Evolutionary conservation across 30 jellyfish, hydroid and myxozoan genomes (phyloP).

Genomic region (Pseudorhiza aurosa): DNA sequence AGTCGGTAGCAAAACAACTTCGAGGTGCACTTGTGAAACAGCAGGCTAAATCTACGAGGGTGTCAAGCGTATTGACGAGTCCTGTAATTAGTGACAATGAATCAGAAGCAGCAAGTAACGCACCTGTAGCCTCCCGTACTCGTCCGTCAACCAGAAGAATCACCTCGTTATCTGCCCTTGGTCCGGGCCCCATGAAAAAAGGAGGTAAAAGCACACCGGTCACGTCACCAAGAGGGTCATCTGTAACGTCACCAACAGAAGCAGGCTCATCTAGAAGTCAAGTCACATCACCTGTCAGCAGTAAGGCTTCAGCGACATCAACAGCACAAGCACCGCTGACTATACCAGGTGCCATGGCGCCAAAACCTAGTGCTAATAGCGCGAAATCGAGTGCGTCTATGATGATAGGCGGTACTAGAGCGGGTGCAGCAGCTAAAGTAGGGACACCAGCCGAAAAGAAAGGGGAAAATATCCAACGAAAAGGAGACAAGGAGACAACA

Average conservation of each 20-base stretch:
- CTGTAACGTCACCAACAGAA: constrained; percentile 31
- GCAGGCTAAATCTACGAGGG: not conserved
- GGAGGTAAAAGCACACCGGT: constrained; percentile 28
- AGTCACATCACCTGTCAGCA: not conserved
- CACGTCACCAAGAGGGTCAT: constrained; percentile 19
- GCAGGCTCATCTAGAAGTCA: constrained; percentile 5
- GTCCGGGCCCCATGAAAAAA: constrained; percentile 44
- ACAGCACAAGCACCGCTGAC: not conserved
- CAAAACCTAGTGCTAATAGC: not conserved
- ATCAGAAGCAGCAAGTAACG: constrained; percentile 8
- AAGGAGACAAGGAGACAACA: not conserved
- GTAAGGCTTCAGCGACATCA: not conserved
- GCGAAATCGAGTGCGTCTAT: not conserved
- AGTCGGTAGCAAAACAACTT: not conserved
- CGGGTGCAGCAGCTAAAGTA: not conserved
- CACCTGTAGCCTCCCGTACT: constrained; percentile 75
- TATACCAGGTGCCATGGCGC: constrained; percentile 10
- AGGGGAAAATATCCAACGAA: not conserved
- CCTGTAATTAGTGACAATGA: constrained; percentile 10
- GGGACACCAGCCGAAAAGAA: not conserved
- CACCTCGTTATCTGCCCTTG: constrained; percentile 52
- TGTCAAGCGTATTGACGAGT: not conserved
- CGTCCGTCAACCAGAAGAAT: constrained; percentile 68
- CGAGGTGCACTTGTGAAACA: constrained; percentile 2
- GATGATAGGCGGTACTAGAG: not conserved